phyloP scores from a whole-genome alignment of 2,113 vertebrate species.

The Larimichthys crocea region DNA sequence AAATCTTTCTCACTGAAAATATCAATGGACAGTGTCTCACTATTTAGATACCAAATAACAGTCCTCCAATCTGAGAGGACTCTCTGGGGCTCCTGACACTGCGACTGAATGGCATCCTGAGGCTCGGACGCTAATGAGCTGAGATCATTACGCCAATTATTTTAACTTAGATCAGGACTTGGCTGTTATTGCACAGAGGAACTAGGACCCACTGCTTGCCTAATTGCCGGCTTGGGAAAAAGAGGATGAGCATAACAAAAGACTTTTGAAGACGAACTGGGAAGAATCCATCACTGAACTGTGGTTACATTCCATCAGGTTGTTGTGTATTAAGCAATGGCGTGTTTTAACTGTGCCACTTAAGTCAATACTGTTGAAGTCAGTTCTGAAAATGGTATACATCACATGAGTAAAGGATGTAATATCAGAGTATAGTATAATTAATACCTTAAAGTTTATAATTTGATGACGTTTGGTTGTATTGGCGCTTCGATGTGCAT shows the following conservation, averaged over 20 bases:
- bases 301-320: conserved; percentile 66
- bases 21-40: conserved; percentile 64
- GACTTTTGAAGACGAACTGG: conserved; percentile 61
- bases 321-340: conserved; percentile 30
- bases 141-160: conserved; percentile 82
- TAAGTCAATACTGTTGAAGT: conserved; percentile 23
- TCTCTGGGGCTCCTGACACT: conserved; percentile 63
- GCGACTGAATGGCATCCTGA: conserved; percentile 68
- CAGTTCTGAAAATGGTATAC: not conserved
- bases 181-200: conserved; percentile 67
- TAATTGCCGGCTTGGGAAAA: conserved; percentile 77
- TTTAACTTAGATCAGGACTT: conserved; percentile 80
- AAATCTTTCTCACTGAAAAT: conserved; percentile 62
- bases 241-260: conserved; percentile 68
- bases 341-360: conserved; percentile 17
- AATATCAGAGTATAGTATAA: not conserved
- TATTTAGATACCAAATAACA: conserved; percentile 56
- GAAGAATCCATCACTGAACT: conserved; percentile 54
- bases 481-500: not conserved
- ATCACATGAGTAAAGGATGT: not conserved
- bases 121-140: conserved; percentile 74
- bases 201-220: conserved; percentile 62
- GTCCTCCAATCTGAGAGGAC: conserved; percentile 51
- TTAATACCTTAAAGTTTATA: not conserved
- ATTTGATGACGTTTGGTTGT: not conserved